Evolutionary conservation across 1,140 invertebrate genomes (phyloP).

Genomic region (Drosophila mayri): DNA sequence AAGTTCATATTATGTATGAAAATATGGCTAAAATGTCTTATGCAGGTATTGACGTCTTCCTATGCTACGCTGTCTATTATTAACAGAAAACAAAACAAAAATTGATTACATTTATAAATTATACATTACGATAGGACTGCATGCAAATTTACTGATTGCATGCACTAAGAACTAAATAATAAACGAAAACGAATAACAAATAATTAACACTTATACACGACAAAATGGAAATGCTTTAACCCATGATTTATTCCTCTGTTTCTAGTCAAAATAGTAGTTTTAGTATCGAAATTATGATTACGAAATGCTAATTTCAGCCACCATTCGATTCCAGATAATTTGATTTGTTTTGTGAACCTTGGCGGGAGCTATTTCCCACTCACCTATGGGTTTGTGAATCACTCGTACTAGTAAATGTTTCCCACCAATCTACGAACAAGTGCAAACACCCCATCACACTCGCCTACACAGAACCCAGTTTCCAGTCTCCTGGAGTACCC

Average conservation of each 20-base stretch:
- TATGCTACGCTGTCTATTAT: constrained; percentile 86
- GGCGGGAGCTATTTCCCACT: constrained; percentile 25
- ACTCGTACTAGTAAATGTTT: constrained; percentile 63
- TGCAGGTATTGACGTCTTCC: constrained; percentile 86
- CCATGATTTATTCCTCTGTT: constrained; percentile 25
- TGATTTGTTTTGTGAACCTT: constrained; percentile 24
- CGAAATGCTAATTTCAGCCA: constrained; percentile 30
- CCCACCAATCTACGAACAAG: constrained; percentile 55
- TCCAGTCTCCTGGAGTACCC: constrained; percentile 5
- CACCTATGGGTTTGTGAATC: constrained; percentile 38
- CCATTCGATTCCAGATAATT: constrained; percentile 27
- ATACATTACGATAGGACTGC: constrained; percentile 72
- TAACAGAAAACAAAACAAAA: constrained; percentile 81
- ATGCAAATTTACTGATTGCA: constrained; percentile 56
- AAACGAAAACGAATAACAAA: constrained; percentile 5
- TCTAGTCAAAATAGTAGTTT: constrained; percentile 16
- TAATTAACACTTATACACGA: constrained; percentile 43
- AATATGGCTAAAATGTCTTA: constrained; percentile 85
- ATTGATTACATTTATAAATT: constrained; percentile 69
- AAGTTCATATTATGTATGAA: constrained; percentile 81
- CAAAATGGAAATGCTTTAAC: constrained; percentile 54
- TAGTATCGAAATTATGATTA: constrained; percentile 20
- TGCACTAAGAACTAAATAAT: constrained; percentile 38
- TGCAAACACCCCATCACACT: constrained; percentile 40
- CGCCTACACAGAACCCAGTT: constrained; percentile 8